Base-by-base conservation (phyloP, 2,888 invertebrate genomes). In the Tetragonisca angustula region DNA sequence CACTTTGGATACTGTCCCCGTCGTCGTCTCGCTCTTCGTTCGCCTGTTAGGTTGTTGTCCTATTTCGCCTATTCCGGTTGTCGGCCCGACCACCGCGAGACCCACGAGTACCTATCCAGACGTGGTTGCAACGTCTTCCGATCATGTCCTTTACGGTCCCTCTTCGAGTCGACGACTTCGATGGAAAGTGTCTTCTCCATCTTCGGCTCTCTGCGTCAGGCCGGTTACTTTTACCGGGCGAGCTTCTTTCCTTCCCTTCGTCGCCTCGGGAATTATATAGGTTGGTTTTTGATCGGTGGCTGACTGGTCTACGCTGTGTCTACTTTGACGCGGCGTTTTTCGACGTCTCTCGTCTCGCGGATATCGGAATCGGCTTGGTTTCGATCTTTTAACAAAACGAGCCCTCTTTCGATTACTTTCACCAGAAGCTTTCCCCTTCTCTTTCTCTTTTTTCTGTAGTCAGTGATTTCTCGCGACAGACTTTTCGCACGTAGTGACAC, bases 11-110 rank as follows among this genome's bases (percentile, higher is more conserved):
- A 74, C 82, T 71, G 43, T 32, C 67, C 76, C 65, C 68, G 71
- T 64, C 75, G 81, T 89, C 87, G 88, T 89, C 88, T 88, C 86
- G 27, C 50, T 32, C 87, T 85, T 90, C 85, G 90, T 91, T 9
- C 43, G 89, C 91, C 89, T 54, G 68, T 24, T 72, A 32, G 78
- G 76, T 76, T 72, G 80, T 76, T 85, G 82, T 82, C 82, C 79
- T 74, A 85, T 84, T 85, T 85, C 85, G 77, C 84, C 85, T 84
- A 84, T 84, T 83, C 84, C 83, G 72, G 54, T 71, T 70, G 75
- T 56, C 68, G 27, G 64, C 4, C 49, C 32, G 54, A 54, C 69
- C 50, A 24, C 24, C n/a, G 19, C 62, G 24, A 27, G 27, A 69
- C 9, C 24, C 36, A 49, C 61, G 49, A 54, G 43, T 9, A 21